phyloP scores from a whole-genome alignment of 2,113 vertebrate genomes.

The Colistium nudipinnis region DNA sequence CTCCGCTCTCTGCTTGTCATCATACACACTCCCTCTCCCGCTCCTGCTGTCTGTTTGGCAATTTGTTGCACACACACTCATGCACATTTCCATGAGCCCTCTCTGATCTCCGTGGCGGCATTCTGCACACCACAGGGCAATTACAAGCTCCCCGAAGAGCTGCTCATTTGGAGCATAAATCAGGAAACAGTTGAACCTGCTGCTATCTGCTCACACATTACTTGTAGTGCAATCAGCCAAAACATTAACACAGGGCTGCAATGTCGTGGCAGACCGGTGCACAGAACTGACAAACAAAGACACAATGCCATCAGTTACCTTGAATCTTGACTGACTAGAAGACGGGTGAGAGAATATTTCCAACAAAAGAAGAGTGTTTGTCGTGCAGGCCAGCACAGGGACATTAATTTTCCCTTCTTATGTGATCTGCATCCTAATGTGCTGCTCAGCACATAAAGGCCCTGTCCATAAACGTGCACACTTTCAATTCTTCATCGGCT shows the following conservation, averaged over 20 bases:
- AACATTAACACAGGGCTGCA: background rate
- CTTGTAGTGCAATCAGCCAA: background rate
- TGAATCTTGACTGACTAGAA: constrained; percentile 55
- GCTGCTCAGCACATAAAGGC: constrained; percentile 43
- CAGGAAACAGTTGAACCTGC: background rate
- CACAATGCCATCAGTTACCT: constrained; percentile 16
- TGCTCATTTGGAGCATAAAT: constrained; percentile 6
- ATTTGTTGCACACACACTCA: constrained; percentile 23
- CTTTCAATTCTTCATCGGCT: background rate
- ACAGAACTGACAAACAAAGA: background rate
- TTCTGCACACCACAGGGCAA: constrained; percentile 22
- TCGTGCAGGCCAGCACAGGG: constrained; percentile 65
- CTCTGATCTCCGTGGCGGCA: constrained; percentile 40
- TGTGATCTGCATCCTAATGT: constrained; percentile 66
- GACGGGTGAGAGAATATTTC: constrained; percentile 59
- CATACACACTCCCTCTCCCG: constrained; percentile 22
- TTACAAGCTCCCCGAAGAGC: constrained; percentile 31
- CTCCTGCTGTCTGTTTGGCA: constrained; percentile 64
- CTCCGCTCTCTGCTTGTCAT: constrained; percentile 42
- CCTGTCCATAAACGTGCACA: constrained; percentile 1
- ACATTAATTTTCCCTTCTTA: constrained; percentile 66
- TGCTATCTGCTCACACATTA: background rate
- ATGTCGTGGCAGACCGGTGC: background rate
- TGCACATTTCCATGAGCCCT: constrained; percentile 10
- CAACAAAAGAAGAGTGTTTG: constrained; percentile 65